Evolutionary conservation across 2,888 invertebrate species (phyloP), one percentile per base, ranked within the genome.

Genomic region (Zhuqinia jingwanae): DNA sequence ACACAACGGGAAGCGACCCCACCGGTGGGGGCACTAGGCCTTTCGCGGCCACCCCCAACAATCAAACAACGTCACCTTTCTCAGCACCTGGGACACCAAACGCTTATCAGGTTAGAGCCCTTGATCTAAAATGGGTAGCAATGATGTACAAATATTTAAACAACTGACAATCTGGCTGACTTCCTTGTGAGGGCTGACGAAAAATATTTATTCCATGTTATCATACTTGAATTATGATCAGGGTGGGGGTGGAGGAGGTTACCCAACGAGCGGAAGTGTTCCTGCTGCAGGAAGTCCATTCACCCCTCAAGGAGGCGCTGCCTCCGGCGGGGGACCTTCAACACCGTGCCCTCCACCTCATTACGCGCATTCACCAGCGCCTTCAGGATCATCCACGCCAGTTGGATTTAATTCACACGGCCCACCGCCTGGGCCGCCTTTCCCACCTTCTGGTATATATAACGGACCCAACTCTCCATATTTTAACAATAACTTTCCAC

Each of bases 331-430:
- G 60, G 90, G 90, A 73, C 89, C 90, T 58, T 89, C 90, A 76
- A 90, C 91, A 58, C 89, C 90, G 53, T 90, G 90, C 80, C 90
- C 90, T 84, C 91, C 91, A 53, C 96, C 95, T 91, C 96, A 95
- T 93, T 97, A 96, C 93, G 96, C 96, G 91, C 96, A 96, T 92
- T 96, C 96, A 89, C 97, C 97, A 91, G 96, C 95, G 92, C 96
- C 96, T 90, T 96, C 94, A 92, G 96, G 95, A 91, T 94, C 95
- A 75, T 96, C 96, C 91, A 96, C 97, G 56, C 96, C 97, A 10
- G 96, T 95, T 25, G 94, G 94, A 79, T 91, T 91, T 53, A 91
- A 90, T 15, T 95, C 95, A 58, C 89, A 90, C 78, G 94, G 94
- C 91, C 91, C 91, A 63, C 93, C 94, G 86, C 93, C 93, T 79